phyloP scores from a whole-genome alignment of 35 echinoderm and acorn worm species.

The Heliocidaris tuberculata region DNA sequence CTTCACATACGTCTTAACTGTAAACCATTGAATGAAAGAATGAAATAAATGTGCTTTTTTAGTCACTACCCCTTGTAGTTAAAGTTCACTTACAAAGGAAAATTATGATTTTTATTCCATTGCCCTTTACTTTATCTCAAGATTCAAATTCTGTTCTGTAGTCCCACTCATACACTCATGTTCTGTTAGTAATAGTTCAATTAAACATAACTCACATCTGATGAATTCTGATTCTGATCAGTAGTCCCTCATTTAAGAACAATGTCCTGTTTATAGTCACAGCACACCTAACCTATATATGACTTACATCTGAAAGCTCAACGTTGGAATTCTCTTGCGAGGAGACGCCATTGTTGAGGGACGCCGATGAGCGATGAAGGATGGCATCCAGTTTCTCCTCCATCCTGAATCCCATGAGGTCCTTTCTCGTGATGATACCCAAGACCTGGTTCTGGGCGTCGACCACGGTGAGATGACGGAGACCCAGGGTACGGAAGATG shows the following conservation, averaged over 20 bases:
- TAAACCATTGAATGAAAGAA: too few species aligned
- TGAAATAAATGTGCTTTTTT: too few species aligned
- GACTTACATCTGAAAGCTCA: slow-evolving; percentile 29
- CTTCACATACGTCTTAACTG: too few species aligned
- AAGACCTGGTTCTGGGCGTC: slow-evolving; percentile 80
- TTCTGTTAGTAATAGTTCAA: too few species aligned
- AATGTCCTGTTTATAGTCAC: not conserved
- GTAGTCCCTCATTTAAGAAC: not conserved
- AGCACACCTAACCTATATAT: not conserved
- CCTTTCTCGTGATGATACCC: slow-evolving; percentile 92
- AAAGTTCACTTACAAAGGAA: too few species aligned
- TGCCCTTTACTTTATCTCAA: too few species aligned
- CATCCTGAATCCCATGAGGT: slow-evolving; percentile 92
- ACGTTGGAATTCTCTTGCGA: not conserved
- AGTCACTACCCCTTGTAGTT: too few species aligned
- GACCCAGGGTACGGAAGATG: slow-evolving; percentile 86
- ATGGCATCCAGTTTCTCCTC: slow-evolving; percentile 82
- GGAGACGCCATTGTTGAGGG: not conserved
- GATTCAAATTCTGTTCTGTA: too few species aligned
- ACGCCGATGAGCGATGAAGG: not conserved
- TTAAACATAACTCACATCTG: too few species aligned
- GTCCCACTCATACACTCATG: too few species aligned
- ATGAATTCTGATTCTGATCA: not conserved
- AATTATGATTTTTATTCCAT: too few species aligned
- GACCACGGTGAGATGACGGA: slow-evolving; percentile 94